These are phyloP conservation scores for Manis crassicaudata DNA, from an alignment of 2,797 vertebrate species.

Conservation along the genomic window DNA sequence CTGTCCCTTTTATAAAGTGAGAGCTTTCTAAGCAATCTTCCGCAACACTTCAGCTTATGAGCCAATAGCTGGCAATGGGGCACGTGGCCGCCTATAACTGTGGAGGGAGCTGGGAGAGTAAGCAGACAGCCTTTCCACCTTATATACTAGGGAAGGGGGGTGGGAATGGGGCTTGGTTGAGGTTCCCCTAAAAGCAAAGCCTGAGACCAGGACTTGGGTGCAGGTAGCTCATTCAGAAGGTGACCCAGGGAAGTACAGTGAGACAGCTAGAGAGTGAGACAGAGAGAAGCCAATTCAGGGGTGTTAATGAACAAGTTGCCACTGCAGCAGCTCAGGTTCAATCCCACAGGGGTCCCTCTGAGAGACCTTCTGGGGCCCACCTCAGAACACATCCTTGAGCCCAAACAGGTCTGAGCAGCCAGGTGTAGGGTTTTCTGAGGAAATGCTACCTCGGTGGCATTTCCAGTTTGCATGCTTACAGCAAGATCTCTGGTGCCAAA, in stretches of 20 bases:
- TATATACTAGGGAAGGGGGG: no score
- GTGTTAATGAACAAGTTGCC: background rate
- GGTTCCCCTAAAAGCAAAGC: background rate
- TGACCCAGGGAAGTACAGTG: background rate
- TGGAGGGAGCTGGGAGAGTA: background rate
- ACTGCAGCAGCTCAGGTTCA: background rate
- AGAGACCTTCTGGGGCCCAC: background rate
- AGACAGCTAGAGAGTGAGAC: background rate
- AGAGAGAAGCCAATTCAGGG: background rate
- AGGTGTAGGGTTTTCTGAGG: background rate
- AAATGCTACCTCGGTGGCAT: background rate
- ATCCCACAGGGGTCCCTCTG: background rate
- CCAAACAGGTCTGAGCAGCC: background rate
- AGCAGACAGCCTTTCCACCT: background rate
- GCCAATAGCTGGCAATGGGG: background rate
- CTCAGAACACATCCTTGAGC: background rate
- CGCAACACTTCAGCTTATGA: background rate
- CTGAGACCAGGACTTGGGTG: background rate
- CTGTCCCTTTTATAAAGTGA: constrained; percentile 15
- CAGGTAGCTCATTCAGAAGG: background rate
- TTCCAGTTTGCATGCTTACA: background rate
- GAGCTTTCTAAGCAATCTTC: constrained; percentile 34
- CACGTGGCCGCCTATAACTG: background rate
- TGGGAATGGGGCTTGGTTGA: background rate
- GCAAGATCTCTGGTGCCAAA: background rate